Percentiles rank a stretch among this genome's conserved stretches.
phyloP scores from a whole-genome alignment of 2,113 vertebrate species.

The Xenopus laevis region DNA sequence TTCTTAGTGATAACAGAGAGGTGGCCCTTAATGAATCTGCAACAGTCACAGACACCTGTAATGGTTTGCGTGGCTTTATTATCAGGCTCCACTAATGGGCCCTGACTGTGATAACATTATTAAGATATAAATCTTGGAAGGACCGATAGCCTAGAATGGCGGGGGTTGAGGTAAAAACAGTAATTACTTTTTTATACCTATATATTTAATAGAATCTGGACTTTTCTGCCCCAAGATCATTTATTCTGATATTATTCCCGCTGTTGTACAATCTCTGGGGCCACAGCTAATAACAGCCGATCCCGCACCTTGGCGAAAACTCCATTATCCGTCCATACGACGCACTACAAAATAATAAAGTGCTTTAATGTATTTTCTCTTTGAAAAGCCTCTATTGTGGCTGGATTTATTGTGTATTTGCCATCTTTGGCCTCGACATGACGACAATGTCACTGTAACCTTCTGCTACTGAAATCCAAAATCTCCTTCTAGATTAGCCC shows the following conservation, averaged over 20 bases:
- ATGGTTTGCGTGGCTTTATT: too few relatives aligned
- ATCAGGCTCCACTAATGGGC: too few relatives aligned
- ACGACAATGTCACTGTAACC: conserved; percentile 19
- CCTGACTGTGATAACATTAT: too few relatives aligned
- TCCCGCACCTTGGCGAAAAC: neutral
- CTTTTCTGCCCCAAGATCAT: neutral
- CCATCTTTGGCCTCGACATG: neutral
- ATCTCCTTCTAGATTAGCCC: neutral
- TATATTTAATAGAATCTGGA: too few relatives aligned
- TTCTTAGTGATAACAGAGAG: too few relatives aligned
- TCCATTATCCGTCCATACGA: conserved; percentile 13
- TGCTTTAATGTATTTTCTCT: conserved; percentile 18
- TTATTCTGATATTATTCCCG: too few relatives aligned
- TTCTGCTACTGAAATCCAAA: conserved; percentile 1
- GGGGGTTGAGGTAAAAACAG: too few relatives aligned
- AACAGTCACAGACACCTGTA: too few relatives aligned
- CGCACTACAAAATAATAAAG: conserved; percentile 4
- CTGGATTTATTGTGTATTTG: neutral
- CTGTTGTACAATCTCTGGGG: conserved; percentile 12
- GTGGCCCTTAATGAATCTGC: too few relatives aligned
- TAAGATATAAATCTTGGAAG: too few relatives aligned
- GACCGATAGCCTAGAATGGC: too few relatives aligned
- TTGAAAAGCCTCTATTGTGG: conserved; percentile 14
- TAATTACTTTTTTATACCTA: too few relatives aligned
- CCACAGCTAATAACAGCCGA: neutral